Evolutionary conservation across 2,113 vertebrate genomes (phyloP).

Genomic region (Hippocampus barbouri): DNA sequence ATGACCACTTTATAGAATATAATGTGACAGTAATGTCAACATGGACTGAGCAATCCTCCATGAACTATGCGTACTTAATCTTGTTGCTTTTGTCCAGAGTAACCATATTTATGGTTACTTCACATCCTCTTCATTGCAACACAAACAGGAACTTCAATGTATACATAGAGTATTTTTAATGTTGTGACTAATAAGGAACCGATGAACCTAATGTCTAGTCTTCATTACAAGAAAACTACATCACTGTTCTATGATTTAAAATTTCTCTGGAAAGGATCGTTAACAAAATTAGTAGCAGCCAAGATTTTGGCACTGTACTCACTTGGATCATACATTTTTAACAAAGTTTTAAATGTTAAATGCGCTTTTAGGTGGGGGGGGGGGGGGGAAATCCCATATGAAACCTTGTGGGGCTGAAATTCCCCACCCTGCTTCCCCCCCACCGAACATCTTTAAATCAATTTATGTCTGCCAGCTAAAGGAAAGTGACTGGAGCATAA

Average conservation of each 20-base stretch:
- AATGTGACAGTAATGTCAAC: too few relatives aligned
- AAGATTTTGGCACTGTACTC: background rate
- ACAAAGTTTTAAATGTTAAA: background rate
- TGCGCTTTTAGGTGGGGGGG: background rate
- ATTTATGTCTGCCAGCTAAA: slow-evolving; percentile 5
- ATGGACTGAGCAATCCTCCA: too few relatives aligned
- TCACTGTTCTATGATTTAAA: too few relatives aligned
- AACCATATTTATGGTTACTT: too few relatives aligned
- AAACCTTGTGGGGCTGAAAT: slow-evolving; percentile 2
- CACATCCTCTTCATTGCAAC: too few relatives aligned
- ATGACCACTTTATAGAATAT: too few relatives aligned
- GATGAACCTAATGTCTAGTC: too few relatives aligned
- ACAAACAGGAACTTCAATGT: too few relatives aligned
- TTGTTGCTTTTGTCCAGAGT: too few relatives aligned
- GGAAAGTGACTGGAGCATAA: slow-evolving; percentile 13
- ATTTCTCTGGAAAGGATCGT: background rate
- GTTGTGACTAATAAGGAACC: too few relatives aligned
- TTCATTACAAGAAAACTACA: background rate
- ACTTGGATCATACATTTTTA: slow-evolving; percentile 1
- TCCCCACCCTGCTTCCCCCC: background rate
- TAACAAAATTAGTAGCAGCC: background rate
- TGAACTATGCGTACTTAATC: too few relatives aligned
- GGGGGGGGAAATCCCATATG: background rate
- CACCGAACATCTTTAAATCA: background rate
- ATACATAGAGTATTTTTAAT: too few relatives aligned